These are phyloP conservation scores for Neotoxoptera formosana DNA, from an alignment of 1,140 invertebrate genomes.

Conservation along the genomic window DNA sequence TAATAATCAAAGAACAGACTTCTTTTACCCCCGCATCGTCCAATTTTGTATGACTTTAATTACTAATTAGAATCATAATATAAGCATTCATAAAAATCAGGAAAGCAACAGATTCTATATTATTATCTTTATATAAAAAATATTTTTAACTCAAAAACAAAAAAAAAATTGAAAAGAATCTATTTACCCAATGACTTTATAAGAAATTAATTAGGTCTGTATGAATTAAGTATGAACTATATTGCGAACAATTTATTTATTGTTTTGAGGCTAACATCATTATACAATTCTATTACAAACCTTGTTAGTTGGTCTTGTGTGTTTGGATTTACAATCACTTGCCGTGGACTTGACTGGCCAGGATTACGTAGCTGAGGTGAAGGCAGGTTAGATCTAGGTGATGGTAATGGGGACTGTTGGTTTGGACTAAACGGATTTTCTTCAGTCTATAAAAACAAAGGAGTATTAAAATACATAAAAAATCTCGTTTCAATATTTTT, in stretches of 20 bases:
- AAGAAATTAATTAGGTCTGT: no score
- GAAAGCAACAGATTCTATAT: not conserved
- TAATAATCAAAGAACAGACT: no score
- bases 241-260: not conserved
- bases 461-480: not conserved
- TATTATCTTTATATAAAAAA: not conserved
- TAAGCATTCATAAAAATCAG: not conserved
- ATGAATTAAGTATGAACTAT: no score
- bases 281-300: not conserved
- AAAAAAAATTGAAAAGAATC: no score
- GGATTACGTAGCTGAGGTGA: conserved; percentile 54
- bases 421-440: conserved; percentile 59
- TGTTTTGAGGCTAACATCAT: not conserved
- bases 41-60: no score
- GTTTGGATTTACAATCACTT: conserved; percentile 49
- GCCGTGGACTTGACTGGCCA: conserved; percentile 51
- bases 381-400: conserved; percentile 28
- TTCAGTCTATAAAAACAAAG: conserved; percentile 49
- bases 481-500: not conserved
- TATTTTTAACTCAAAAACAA: no score
- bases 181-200: no score
- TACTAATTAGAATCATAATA: no score
- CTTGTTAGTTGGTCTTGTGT: conserved; percentile 58
- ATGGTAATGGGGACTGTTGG: conserved; percentile 50
- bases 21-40: no score